Conservation (phyloP, 2,113 vertebrate genomes). For the Cisticola juncidis region DNA sequence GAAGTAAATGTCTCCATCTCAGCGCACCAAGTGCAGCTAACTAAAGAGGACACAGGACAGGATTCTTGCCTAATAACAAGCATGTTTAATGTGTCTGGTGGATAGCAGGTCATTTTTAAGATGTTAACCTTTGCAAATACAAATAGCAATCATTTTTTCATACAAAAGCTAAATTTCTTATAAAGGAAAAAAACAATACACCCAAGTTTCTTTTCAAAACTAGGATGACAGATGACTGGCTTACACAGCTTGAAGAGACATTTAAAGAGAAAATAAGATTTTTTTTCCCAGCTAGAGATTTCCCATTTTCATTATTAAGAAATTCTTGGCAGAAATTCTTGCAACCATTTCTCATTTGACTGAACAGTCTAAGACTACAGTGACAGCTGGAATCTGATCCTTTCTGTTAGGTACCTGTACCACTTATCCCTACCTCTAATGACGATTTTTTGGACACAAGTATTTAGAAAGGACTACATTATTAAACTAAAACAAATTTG, state of each 20-base stretch:
- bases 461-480: not conserved
- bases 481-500: not conserved
- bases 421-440: not conserved
- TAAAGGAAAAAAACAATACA: not conserved
- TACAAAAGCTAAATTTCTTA: not conserved
- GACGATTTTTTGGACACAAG: not conserved
- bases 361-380: not conserved
- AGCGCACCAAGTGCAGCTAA: not conserved
- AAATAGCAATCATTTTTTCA: not conserved
- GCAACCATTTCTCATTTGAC: not conserved
- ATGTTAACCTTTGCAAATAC: not conserved
- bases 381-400: not conserved
- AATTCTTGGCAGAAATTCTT: slow-evolving; percentile 8
- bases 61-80: not conserved
- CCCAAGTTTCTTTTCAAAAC: not conserved
- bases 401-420: not conserved
- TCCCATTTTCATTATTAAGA: slow-evolving; percentile 7
- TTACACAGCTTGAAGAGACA: not conserved
- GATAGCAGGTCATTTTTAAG: not conserved
- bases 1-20: not conserved
- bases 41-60: not conserved
- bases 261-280: not conserved
- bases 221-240: not conserved
- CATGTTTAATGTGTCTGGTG: not conserved
- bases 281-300: not conserved